A percentile compares a stretch with the other conserved stretches of the same genome.
These are phyloP conservation scores for Rhysida immarginata DNA, from an alignment of 1,140 invertebrate genomes.

Conservation along the genomic window DNA sequence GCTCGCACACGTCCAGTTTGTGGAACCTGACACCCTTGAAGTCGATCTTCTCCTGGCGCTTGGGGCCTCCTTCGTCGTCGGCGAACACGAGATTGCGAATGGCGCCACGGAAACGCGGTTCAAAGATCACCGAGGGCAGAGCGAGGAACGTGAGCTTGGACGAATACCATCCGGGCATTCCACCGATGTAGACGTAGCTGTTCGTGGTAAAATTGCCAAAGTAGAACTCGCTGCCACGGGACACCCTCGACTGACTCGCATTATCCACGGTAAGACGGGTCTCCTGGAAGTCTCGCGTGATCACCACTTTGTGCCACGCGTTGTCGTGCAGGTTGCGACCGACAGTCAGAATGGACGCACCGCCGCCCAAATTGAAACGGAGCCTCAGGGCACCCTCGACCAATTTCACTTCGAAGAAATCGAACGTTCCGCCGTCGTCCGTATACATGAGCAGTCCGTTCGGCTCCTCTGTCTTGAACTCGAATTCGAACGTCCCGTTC, in stretches of 20 bases:
- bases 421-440: slow-evolving; percentile 81
- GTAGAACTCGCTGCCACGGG: slow-evolving; percentile 64
- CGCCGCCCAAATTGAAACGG: slow-evolving; percentile 69
- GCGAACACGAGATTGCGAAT: slow-evolving; percentile 74
- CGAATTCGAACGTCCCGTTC: slow-evolving; percentile 74
- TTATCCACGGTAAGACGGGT: slow-evolving; percentile 68
- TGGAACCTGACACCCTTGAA: slow-evolving; percentile 49
- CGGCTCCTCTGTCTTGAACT: slow-evolving; percentile 79
- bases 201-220: slow-evolving; percentile 70
- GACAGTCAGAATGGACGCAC: slow-evolving; percentile 71
- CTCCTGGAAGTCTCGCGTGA: slow-evolving; percentile 53
- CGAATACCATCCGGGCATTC: slow-evolving; percentile 76
- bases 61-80: slow-evolving; percentile 46
- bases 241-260: slow-evolving; percentile 47
- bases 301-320: slow-evolving; percentile 76
- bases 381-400: slow-evolving; percentile 75
- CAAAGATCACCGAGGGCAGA: slow-evolving; percentile 74
- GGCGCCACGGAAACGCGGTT: slow-evolving; percentile 68
- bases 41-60: slow-evolving; percentile 48
- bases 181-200: slow-evolving; percentile 80
- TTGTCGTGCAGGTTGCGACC: slow-evolving; percentile 71
- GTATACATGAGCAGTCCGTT: slow-evolving; percentile 81
- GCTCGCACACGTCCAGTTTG: slow-evolving; percentile 59
- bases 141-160: slow-evolving; percentile 64
- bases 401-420: slow-evolving; percentile 89